Evolutionary conservation across 92 coral and sea anemone species (phyloP), one percentile per base, ranked within the genome.

Genomic region (Heliopora coerulea): DNA sequence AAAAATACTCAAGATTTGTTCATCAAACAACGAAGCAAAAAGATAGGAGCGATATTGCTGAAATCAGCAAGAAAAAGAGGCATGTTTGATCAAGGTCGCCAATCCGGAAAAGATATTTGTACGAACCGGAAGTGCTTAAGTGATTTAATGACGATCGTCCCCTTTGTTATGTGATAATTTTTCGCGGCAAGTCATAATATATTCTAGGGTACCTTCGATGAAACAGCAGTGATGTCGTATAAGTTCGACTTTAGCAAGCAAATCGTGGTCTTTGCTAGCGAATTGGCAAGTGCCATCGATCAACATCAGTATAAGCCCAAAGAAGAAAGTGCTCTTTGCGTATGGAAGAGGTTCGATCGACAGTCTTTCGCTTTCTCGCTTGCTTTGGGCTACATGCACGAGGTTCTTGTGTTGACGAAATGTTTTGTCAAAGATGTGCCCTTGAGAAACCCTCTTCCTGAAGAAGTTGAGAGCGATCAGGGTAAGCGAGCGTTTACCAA

Each of bases 201-300:
- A n/a, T n/a, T n/a, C n/a, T n/a, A n/a, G n/a, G n/a, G n/a, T n/a
- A n/a, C n/a, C n/a, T n/a, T n/a, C n/a, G n/a, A n/a, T n/a, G n/a
- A n/a, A n/a, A n/a, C n/a, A n/a, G n/a, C n/a, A n/a, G n/a, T n/a
- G n/a, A 92, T 92, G 97, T 87, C 84, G 75, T 58, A 23, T 34
- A 59, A 64, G 21, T 62, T 54, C 24, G 59, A 28, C 26, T 30
- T 26, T 12, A 58, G 62, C 11, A 74, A 65, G 56, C 57, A 42
- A 13, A 68, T 89, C 24, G 76, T 73, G 12, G 68, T 89, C 20
- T 81, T 68, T 73, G 99, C 99, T 19, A 90, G 99, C 64, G 99
- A 95, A 62, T 52, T 95, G 32, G 99, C 99, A 3, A 88, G 96
- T 44, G 91, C 92, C 17, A 80, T 90, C 48, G 96, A 86, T 39